phyloP scores from a whole-genome alignment of 2,113 vertebrate species.

The Oncorhynchus masou region DNA sequence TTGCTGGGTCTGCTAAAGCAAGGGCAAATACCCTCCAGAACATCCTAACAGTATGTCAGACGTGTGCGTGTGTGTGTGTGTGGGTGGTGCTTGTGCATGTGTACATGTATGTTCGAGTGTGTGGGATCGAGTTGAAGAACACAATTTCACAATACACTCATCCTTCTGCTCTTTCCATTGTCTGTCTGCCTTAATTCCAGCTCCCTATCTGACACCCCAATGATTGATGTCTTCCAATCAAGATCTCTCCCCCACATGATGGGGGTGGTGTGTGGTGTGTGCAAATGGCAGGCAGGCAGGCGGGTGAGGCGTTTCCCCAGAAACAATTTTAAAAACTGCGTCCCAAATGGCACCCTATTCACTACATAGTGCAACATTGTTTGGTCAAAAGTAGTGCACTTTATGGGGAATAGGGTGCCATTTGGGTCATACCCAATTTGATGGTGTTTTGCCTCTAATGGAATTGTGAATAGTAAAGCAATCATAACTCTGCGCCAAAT shows the following conservation, averaged over 20 bases:
- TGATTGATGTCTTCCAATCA: constrained; percentile 61
- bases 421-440: too few species aligned
- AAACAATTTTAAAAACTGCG: constrained; percentile 43
- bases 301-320: constrained; percentile 25
- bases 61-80: too few species aligned
- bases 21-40: not conserved
- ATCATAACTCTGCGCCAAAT: constrained; percentile 33
- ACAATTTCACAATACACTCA: not conserved
- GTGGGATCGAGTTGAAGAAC: constrained; percentile 7
- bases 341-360: too few species aligned
- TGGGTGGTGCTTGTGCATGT: too few species aligned
- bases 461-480: constrained; percentile 49
- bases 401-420: too few species aligned
- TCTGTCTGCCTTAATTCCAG: constrained; percentile 41
- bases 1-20: too few species aligned
- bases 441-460: constrained; percentile 57
- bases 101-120: not conserved
- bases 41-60: not conserved
- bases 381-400: too few species aligned
- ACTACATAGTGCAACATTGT: too few species aligned
- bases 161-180: constrained; percentile 27
- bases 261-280: constrained; percentile 19
- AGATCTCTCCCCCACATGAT: constrained; percentile 39
- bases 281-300: not conserved
- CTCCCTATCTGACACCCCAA: constrained; percentile 42